Conservation (phyloP, 2,113 vertebrate species). For the Pungitius pungitius region DNA sequence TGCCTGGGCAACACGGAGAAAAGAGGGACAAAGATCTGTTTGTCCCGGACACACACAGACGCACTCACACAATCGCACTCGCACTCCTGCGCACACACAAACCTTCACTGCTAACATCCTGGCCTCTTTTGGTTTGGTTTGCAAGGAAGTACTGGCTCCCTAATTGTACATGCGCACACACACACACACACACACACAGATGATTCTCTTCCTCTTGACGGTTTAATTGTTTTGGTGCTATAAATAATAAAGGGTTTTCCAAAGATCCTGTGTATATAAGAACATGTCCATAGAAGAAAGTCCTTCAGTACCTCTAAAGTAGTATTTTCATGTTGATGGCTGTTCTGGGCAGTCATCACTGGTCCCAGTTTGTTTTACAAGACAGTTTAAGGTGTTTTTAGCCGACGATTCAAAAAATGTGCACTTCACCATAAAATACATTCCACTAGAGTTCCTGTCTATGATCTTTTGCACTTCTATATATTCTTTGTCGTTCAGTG, state of each 20-base stretch:
- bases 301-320: neutral
- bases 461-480: neutral
- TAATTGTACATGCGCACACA: constrained; percentile 22
- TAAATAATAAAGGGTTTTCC: constrained; percentile 13
- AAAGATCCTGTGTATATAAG: constrained; percentile 22
- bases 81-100: neutral
- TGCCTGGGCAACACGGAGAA: constrained; percentile 62
- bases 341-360: neutral
- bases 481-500: neutral
- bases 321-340: neutral
- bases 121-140: constrained; percentile 64
- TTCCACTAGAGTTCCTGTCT: neutral
- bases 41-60: constrained; percentile 44
- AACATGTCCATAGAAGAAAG: constrained; percentile 19
- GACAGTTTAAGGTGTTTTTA: neutral
- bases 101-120: constrained; percentile 55
- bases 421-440: neutral
- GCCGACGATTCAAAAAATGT: neutral
- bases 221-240: constrained; percentile 37
- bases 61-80: constrained; percentile 7
- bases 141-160: constrained; percentile 42
- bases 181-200: constrained; percentile 3
- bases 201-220: constrained; percentile 50
- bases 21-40: constrained; percentile 69
- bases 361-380: neutral